Evolutionary conservation across 2,797 vertebrate genomes (phyloP).

Genomic region (Lacerta bilineata): DNA sequence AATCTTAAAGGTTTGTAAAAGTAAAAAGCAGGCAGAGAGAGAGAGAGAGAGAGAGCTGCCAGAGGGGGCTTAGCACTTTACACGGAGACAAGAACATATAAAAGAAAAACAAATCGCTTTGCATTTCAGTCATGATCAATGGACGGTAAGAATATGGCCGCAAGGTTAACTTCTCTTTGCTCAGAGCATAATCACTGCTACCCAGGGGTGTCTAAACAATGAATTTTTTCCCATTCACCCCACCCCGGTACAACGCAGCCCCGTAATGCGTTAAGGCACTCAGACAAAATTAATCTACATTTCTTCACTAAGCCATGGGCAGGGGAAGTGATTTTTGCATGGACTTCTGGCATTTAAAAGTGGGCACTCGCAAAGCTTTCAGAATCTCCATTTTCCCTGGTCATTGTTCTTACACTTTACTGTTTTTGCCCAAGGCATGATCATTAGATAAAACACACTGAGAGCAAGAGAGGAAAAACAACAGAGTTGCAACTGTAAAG

Average conservation of each 20-base stretch:
- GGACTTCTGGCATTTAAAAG: not conserved
- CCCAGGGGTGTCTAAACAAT: not conserved
- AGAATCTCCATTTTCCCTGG: not conserved
- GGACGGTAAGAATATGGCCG: constrained; percentile 1
- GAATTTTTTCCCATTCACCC: not conserved
- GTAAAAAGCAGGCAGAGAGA: not conserved
- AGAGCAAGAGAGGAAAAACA: not conserved
- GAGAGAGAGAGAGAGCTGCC: constrained; percentile 28
- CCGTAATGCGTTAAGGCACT: not conserved
- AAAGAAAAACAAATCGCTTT: constrained; percentile 39
- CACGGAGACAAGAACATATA: constrained; percentile 13
- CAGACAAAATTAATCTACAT: not conserved
- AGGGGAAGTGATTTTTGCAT: not conserved
- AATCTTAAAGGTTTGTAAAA: constrained; percentile 27
- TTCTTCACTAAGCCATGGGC: not conserved
- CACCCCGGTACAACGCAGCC: not conserved
- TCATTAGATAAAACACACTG: not conserved
- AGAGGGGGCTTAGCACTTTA: not conserved
- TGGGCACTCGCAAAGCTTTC: not conserved
- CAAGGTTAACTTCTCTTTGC: not conserved
- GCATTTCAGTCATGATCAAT: not conserved
- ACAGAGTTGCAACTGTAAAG: not conserved
- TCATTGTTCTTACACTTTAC: not conserved
- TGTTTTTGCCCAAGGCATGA: constrained; percentile 2
- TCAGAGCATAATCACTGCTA: not conserved